A percentile compares a stretch with the other conserved stretches of the same genome.
These are phyloP conservation scores for Seira ritae DNA, from an alignment of 2,888 invertebrate genomes.

Conservation along the genomic window DNA sequence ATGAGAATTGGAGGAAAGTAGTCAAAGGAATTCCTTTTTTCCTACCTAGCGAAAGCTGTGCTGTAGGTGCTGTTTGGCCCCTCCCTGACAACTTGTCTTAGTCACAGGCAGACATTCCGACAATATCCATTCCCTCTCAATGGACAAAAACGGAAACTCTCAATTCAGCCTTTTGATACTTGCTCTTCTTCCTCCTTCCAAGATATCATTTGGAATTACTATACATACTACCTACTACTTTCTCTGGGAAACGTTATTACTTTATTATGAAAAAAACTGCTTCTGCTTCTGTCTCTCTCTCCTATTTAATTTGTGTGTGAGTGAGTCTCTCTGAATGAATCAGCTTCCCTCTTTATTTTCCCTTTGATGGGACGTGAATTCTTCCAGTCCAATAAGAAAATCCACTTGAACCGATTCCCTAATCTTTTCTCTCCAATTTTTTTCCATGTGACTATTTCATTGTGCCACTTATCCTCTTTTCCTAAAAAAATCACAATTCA, in stretches of 20 bases:
- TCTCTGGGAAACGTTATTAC: not conserved
- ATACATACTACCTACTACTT: too few relatives aligned
- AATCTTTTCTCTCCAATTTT: conserved; percentile 17
- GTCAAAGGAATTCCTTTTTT: not conserved
- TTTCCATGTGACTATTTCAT: conserved; percentile 46
- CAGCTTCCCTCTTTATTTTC: not conserved
- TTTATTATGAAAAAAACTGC: conserved; percentile 7
- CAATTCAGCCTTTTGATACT: conserved; percentile 12
- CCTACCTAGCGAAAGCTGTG: not conserved
- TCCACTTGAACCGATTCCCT: conserved; percentile 10
- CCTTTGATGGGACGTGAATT: not conserved
- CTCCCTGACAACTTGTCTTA: conserved; percentile 60
- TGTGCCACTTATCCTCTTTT: conserved; percentile 24
- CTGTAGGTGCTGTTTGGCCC: conserved; percentile 16
- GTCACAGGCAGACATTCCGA: conserved; percentile 50
- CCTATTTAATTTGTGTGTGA: not conserved
- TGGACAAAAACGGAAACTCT: conserved; percentile 3
- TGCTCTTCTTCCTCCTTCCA: conserved; percentile 14
- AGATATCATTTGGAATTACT: conserved; percentile 4
- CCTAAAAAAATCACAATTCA: conserved; percentile 36
- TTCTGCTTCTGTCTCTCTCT: not conserved
- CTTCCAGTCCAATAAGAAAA: not conserved
- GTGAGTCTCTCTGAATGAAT: too few relatives aligned
- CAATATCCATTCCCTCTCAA: not conserved
- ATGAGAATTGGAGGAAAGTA: too few relatives aligned